These are phyloP conservation scores for Atlantisia rogersi DNA, from an alignment of 2,113 vertebrate genomes.

Conservation along the genomic window DNA sequence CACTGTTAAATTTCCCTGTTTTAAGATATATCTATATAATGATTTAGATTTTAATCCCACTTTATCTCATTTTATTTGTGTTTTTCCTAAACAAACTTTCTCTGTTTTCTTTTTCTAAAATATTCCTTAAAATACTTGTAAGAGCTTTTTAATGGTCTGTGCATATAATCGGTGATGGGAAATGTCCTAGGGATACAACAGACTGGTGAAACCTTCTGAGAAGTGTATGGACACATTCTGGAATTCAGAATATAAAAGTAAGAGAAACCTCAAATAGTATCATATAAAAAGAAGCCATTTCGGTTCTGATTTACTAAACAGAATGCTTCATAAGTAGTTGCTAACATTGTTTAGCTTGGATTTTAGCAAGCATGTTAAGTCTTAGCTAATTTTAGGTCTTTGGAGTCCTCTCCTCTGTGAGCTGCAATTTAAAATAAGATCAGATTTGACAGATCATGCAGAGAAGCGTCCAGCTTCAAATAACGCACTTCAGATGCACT, in stretches of 20 bases:
- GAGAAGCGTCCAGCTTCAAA: slow-evolving; percentile 55
- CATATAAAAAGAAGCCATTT: background rate
- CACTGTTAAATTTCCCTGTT: background rate
- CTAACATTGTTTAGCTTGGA: background rate
- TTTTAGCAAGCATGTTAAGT: slow-evolving; percentile 25
- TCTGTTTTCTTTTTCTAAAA: background rate
- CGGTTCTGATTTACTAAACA: background rate
- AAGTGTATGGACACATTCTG: background rate
- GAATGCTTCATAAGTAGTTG: background rate
- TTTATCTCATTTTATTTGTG: background rate
- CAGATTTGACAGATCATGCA: slow-evolving; percentile 47
- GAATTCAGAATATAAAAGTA: background rate
- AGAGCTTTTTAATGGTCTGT: background rate
- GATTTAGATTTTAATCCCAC: background rate
- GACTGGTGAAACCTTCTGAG: background rate
- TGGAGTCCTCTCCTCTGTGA: slow-evolving; percentile 24
- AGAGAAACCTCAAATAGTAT: background rate
- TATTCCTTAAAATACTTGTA: background rate
- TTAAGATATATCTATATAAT: background rate
- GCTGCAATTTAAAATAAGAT: slow-evolving; percentile 55
- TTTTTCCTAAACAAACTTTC: background rate
- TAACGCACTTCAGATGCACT: slow-evolving; percentile 36
- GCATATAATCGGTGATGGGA: background rate
- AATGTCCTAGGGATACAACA: background rate
- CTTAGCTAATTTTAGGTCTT: slow-evolving; percentile 46